These are phyloP conservation scores for Cottus gobio DNA, from an alignment of 2,113 vertebrate genomes.

Conservation along the genomic window DNA sequence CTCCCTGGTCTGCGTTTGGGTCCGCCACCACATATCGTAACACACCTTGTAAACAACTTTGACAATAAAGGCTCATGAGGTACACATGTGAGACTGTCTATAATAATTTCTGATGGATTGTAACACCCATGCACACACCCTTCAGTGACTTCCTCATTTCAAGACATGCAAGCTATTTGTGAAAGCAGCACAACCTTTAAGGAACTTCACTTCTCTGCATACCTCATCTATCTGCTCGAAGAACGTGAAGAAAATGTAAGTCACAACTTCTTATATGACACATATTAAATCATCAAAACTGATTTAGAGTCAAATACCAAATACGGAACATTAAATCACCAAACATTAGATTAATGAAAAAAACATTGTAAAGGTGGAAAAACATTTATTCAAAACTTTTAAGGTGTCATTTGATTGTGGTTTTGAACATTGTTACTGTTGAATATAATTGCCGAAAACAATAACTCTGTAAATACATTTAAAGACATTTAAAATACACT, in stretches of 20 bases:
- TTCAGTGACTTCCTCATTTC: constrained; percentile 1
- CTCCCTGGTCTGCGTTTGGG: too few relatives aligned
- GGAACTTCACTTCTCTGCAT: background rate
- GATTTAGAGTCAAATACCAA: background rate
- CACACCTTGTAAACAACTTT: too few relatives aligned
- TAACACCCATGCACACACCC: background rate
- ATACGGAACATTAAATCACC: background rate
- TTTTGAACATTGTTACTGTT: background rate
- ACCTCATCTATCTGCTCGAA: background rate
- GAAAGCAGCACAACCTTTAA: background rate
- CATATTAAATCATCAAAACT: background rate
- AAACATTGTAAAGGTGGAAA: background rate
- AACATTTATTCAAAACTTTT: background rate
- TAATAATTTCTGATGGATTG: background rate
- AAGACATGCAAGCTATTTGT: background rate
- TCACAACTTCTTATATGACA: background rate
- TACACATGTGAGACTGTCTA: background rate
- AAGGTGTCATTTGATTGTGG: background rate
- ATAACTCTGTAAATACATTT: background rate
- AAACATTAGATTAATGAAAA: background rate
- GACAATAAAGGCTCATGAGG: too few relatives aligned
- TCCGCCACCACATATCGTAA: too few relatives aligned
- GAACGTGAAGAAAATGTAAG: constrained; percentile 2
- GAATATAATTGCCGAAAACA: background rate
- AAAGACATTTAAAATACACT: background rate